Evolutionary conservation across 2,888 invertebrate species (phyloP), one percentile per base, ranked within the genome.

Genomic region (Chaitophorus viminalis): DNA sequence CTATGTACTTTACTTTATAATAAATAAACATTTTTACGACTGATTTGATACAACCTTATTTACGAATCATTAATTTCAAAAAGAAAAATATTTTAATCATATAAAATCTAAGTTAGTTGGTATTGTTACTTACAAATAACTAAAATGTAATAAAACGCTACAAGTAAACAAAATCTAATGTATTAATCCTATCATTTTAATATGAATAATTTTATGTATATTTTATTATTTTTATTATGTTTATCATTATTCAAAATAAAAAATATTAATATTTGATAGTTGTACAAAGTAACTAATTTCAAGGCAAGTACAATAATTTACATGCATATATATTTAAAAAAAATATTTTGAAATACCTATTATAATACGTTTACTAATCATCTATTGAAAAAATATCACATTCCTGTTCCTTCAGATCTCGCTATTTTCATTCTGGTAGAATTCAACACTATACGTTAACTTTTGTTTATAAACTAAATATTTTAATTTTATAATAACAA

Each of bases 341-440:
- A 84, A 76, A 65, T 33, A 65, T 52, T 60, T 75, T 75, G 17
- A 84, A 65, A 65, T 60, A n/a, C n/a, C n/a, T n/a, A 31, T 83
- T 77, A 60, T 78, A 65, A 25, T 25, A 83, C 52, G 54, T 54
- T 36, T 60, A 60, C 54, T 77, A 77, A 85, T 65, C 39, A 84
- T 33, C 76, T 85, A 85, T 31, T 25, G 14, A 77, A 85, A 84
- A 84, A 77, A 77, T 85, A 85, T 85, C 84, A 85, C 84, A 85
- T 85, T 85, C 84, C 33, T 46, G 76, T 85, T 85, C 68, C 76
- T 77, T 77, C 39, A 29, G 25, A 54, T 84, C 65, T 84, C 68
- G 68, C 68, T 85, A 85, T 77, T 82, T 77, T 77, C 52, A 76
- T 9, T 77, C 65, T 85, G 76, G 76, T 85, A 75, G 18, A 60